Conservation (phyloP, 2,797 vertebrate genomes). For the Diplodus sargus region DNA sequence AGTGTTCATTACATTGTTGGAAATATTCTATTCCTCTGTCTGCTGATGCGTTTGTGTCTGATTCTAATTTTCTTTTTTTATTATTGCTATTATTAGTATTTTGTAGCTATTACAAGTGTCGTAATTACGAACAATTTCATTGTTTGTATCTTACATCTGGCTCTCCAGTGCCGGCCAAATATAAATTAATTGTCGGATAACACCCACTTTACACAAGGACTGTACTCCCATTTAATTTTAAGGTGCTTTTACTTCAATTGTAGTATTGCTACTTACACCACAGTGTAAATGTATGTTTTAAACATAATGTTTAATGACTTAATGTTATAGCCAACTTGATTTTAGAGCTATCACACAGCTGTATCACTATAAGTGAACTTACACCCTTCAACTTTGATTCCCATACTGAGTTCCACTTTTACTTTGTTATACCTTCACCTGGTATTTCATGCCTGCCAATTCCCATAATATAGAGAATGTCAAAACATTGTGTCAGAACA, state of each 20-base stretch:
- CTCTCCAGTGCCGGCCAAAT: not conserved
- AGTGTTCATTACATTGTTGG: conserved; percentile 43
- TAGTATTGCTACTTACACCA: not conserved
- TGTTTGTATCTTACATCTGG: not conserved
- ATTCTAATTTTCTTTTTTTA: not conserved
- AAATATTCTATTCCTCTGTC: conserved; percentile 34
- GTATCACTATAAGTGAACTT: too few species aligned
- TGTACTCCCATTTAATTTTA: not conserved
- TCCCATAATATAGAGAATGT: too few species aligned
- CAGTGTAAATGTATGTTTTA: not conserved
- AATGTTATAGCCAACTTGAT: not conserved
- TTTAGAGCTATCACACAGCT: not conserved
- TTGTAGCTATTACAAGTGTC: not conserved
- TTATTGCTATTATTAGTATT: not conserved
- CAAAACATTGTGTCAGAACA: too few species aligned
- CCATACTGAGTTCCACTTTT: not conserved
- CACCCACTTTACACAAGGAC: not conserved
- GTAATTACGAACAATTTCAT: not conserved
- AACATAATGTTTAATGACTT: not conserved
- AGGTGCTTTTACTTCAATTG: not conserved
- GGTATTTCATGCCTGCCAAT: not conserved
- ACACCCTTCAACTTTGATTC: not conserved
- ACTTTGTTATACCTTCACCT: not conserved
- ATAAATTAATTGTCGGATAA: not conserved
- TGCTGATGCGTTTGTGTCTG: conserved; percentile 12